A percentile compares a stretch with the other conserved stretches of the same genome.
These are phyloP conservation scores for Lepidurus packardi DNA, from an alignment of 1,140 invertebrate species.

Conservation along the genomic window DNA sequence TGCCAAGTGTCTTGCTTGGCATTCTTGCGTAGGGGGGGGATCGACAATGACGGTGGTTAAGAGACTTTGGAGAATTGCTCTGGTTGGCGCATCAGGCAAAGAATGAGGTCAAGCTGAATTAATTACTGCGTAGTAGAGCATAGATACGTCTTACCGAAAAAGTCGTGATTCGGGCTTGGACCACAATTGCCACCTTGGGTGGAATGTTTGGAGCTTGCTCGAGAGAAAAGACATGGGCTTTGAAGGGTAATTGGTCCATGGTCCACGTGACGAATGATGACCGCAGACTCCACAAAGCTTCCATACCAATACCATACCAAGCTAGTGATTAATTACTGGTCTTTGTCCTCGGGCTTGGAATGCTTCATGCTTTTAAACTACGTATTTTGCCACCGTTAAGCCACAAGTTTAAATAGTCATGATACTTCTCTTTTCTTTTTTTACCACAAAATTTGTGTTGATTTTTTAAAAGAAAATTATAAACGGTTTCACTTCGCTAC, in stretches of 20 bases:
- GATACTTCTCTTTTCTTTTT: too few species aligned
- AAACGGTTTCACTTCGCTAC: not conserved
- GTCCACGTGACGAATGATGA: constrained; percentile 18
- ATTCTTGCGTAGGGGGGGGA: too few species aligned
- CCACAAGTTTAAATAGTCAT: too few species aligned
- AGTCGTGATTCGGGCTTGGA: not conserved
- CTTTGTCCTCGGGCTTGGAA: not conserved
- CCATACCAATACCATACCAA: not conserved
- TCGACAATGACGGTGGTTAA: too few species aligned
- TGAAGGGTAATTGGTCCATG: constrained; percentile 18
- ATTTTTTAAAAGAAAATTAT: not conserved
- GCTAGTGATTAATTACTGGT: constrained; percentile 9
- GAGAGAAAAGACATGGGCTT: not conserved
- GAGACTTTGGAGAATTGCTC: not conserved
- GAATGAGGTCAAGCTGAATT: constrained; percentile 21
- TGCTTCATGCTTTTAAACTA: not conserved
- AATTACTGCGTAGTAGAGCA: not conserved
- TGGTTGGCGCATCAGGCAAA: not conserved
- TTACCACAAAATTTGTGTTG: too few species aligned
- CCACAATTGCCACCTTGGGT: constrained; percentile 1
- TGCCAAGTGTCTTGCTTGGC: too few species aligned
- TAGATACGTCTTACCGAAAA: constrained; percentile 10
- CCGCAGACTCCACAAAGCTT: not conserved
- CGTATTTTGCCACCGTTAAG: not conserved
- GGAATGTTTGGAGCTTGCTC: too few species aligned